Evolutionary conservation across 2,888 invertebrate species (phyloP), one percentile per base, ranked within the genome.

Genomic region (Glyphotaelius pellucidus): DNA sequence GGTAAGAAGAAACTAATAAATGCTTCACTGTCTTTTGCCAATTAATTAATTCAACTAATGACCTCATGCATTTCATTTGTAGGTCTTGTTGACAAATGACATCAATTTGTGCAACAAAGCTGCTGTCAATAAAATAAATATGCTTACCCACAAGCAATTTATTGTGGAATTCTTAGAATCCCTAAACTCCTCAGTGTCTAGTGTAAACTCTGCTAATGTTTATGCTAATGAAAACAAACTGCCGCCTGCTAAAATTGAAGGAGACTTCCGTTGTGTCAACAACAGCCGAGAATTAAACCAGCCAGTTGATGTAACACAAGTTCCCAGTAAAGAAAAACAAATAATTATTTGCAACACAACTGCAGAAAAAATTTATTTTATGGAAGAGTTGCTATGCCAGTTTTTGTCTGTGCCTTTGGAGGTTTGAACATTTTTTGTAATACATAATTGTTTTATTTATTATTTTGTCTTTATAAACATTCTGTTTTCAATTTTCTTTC

Each of bases 31-130:
- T 81, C 7, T 42, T 30, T 32, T 32, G 30, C 38, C 19, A 25
- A 38, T 81, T 31, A 31, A 9, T 81, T 81, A 81, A 15, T 32
- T 31, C 32, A 32, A 31, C n/a, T 9, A 47, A 11, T 42, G 5
- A 42, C 19, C 11, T 86, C 3, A 7, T 87, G 12, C 31, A 52
- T 25, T 84, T 52, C 52, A 91, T 94, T 94, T 95, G n/a, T 94
- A 97, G 97, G 95, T 97, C 25, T 94, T 97, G 7, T 94, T 97
- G 38, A 96, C 97, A 31, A 96, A 96, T 94, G 97, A 97, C 94
- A 95, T 96, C 94, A 97, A 97, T 94, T 94, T 97, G 2, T 96
- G 96, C 94, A 96, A 96, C 93, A 97, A 97, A 94, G 96, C 96
- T 0, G 92, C 95, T 0, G 95, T 96, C 15, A 96, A 96, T 94